Evolutionary conservation across 2,113 vertebrate genomes (phyloP).

Genomic region (Platysternon megacephalum): DNA sequence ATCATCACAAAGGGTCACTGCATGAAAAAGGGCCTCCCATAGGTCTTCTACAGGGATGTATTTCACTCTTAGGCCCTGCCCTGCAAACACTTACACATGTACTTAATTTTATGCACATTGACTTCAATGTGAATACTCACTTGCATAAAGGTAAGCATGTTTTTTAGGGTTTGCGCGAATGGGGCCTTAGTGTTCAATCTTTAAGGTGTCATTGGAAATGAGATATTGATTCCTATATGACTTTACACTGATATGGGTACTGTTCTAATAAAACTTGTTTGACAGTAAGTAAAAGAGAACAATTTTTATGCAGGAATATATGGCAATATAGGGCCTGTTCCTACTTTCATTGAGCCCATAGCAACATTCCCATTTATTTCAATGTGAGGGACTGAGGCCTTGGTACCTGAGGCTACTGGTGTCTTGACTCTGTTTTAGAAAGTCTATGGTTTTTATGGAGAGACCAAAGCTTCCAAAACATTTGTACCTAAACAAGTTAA

Average conservation of each 20-base stretch:
- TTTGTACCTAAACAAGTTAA: background rate
- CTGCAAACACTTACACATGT: background rate
- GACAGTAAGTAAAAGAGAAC: background rate
- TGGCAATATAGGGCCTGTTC: background rate
- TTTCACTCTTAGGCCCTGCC: accelerated
- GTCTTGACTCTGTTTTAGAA: too few species aligned
- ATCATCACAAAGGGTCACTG: accelerated
- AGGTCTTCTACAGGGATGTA: background rate
- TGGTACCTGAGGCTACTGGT: too few species aligned
- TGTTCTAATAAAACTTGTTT: background rate
- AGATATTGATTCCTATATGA: background rate
- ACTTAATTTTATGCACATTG: background rate
- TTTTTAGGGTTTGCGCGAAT: background rate
- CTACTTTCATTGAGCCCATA: background rate
- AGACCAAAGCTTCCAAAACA: background rate
- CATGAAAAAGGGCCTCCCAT: background rate
- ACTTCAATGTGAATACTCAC: background rate
- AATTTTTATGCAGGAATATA: background rate
- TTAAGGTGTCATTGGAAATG: background rate
- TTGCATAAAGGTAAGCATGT: background rate
- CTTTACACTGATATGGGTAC: background rate
- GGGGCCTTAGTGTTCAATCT: background rate
- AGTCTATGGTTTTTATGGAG: background rate
- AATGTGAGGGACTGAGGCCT: background rate
- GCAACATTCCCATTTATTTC: background rate